Base-by-base conservation (phyloP, 2,888 invertebrate genomes). In the Prosapia bicincta region DNA sequence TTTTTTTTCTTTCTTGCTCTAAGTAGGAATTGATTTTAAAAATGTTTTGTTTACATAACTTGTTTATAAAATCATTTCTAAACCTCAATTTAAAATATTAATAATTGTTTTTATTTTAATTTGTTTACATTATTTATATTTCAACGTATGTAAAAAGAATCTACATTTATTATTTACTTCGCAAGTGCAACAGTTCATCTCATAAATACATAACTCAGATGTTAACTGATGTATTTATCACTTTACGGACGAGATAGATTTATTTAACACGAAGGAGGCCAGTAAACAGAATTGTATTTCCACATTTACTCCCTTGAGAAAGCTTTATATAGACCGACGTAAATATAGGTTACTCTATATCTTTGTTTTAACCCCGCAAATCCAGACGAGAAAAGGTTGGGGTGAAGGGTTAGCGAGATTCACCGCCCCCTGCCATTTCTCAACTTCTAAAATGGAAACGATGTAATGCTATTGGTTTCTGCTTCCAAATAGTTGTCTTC, bases 341-440 rank as follows among this genome's bases (percentile, higher is more conserved):
- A 54, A 54, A 54, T 54, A 54, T 54, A 54, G 54, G 54, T 54
- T 54, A 54, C 54, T 20, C 54, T 54, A 54, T 54, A 54, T 54
- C 54, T 54, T 54, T 54, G 54, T 54, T 54, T 54, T 54, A 54
- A 54, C 54, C 54, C 54, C 54, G 54, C 54, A 54, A 54, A 54
- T 54, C 54, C 54, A 54, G 54, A 54, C 54, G 54, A 6, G 38
- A 38, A 38, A 38, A 15, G 38, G 38, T 38, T 38, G 54, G 54
- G 54, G n/a, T 9, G 54, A 54, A 3, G 20, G 54, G n/a, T 54
- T 2, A 20, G 54, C 2, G 54, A 54, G 54, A 54, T 54, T 54
- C 54, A 54, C 54, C 54, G 20, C 54, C 54, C n/a, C n/a, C 54
- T 3, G 1, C 54, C 54, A 54, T 54, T 54, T 54, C 54, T 54